These are phyloP conservation scores for Drosophila elegans DNA, from an alignment of 1,140 invertebrate species.

Conservation along the genomic window DNA sequence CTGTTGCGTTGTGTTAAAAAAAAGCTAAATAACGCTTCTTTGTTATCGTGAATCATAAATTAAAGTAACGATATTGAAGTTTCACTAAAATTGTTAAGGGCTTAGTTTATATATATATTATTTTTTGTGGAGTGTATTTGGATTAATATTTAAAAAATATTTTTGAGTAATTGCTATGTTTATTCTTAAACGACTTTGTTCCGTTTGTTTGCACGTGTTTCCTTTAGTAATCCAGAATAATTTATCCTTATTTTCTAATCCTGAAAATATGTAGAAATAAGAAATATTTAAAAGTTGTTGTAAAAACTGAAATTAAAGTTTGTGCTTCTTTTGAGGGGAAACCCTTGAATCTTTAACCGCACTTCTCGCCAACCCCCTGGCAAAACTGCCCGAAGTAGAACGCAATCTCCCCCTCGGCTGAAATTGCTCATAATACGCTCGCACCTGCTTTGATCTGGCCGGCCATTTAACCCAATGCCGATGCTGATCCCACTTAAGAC, in stretches of 20 bases:
- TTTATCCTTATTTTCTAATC: too few relatives aligned
- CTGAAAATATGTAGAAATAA: too few relatives aligned
- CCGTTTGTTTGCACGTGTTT: too few relatives aligned
- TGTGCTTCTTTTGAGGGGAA: too few relatives aligned
- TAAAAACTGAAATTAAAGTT: not conserved
- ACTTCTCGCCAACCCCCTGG: not conserved
- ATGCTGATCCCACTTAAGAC: slow-evolving; percentile 64
- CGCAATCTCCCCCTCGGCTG: slow-evolving; percentile 2
- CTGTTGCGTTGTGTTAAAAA: not conserved
- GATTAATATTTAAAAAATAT: not conserved
- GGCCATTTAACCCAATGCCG: slow-evolving; percentile 48
- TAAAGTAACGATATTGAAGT: too few relatives aligned
- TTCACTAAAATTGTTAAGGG: too few relatives aligned
- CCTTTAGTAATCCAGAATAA: too few relatives aligned
- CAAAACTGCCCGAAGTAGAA: not conserved
- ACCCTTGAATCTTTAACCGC: slow-evolving; percentile 5
- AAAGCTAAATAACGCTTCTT: not conserved
- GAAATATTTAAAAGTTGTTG: too few relatives aligned
- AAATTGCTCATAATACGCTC: slow-evolving; percentile 51
- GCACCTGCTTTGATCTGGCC: slow-evolving; percentile 63
- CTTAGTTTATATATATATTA: too few relatives aligned
- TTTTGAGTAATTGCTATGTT: not conserved
- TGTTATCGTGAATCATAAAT: too few relatives aligned
- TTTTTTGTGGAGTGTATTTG: too few relatives aligned
- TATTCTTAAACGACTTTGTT: not conserved